phyloP scores from a whole-genome alignment of 2,113 vertebrate species.

The Tricholaema leucomelas region DNA sequence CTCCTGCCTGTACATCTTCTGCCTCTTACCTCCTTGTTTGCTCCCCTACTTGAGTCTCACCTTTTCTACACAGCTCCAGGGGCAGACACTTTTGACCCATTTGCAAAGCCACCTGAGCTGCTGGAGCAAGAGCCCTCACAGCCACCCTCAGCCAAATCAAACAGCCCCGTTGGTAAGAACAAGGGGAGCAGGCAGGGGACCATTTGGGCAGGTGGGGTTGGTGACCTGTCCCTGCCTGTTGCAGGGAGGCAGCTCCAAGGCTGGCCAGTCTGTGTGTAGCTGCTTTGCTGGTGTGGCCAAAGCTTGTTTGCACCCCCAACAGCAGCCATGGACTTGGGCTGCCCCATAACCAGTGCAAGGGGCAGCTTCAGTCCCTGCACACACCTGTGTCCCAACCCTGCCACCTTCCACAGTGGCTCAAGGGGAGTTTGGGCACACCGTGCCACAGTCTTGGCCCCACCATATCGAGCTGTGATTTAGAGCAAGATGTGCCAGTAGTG shows the following conservation, averaged over 20 bases:
- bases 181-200: neutral
- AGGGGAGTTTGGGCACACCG: neutral
- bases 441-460: neutral
- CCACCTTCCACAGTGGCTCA: fast-evolving
- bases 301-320: neutral
- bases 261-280: neutral
- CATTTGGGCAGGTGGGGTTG: neutral
- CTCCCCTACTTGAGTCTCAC: conserved; percentile 34
- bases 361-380: fast-evolving
- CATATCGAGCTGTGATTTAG: neutral
- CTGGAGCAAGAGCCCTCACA: conserved; percentile 58
- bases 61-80: conserved; percentile 62
- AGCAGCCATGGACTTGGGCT: fast-evolving
- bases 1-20: neutral
- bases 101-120: conserved; percentile 72
- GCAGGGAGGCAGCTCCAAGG: neutral
- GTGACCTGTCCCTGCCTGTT: neutral
- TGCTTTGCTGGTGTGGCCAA: neutral
- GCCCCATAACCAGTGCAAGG: neutral
- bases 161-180: conserved; percentile 85
- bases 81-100: conserved; percentile 76
- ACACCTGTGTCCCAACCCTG: neutral
- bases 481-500: fast-evolving
- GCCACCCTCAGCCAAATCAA: conserved; percentile 54
- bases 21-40: neutral